Conservation (phyloP, 2,113 vertebrate genomes). For the Pampusana beccarii region DNA sequence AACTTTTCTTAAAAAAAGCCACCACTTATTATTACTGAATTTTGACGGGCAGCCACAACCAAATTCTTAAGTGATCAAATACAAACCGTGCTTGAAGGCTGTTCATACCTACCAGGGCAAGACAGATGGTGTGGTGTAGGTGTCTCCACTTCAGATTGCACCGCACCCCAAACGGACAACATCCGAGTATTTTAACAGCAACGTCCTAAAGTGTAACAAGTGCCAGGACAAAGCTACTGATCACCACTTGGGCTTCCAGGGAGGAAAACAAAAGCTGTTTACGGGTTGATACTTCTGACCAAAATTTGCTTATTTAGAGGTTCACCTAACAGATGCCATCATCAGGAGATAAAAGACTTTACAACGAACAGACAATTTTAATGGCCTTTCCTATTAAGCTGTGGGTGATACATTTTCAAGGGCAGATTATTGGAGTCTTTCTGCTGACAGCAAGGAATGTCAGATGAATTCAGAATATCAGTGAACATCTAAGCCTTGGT, state of each 20-base stretch:
- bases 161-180: background rate
- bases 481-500: background rate
- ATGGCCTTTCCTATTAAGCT: slow-evolving; percentile 28
- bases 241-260: background rate
- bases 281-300: background rate
- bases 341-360: background rate
- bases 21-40: background rate
- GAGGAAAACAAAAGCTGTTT: background rate
- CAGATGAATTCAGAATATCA: slow-evolving; percentile 16
- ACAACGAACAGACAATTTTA: slow-evolving; percentile 3
- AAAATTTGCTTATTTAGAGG: slow-evolving; percentile 5
- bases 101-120: background rate
- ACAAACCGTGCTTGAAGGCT: background rate
- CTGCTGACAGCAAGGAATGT: slow-evolving; percentile 18
- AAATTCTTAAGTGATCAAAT: background rate
- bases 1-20: background rate
- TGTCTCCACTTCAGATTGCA: background rate
- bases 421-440: background rate
- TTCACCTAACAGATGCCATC: slow-evolving; percentile 9
- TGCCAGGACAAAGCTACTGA: background rate
- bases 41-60: background rate
- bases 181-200: background rate
- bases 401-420: background rate
- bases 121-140: background rate
- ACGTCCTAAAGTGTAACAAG: background rate